Conservation (phyloP, 1,140 invertebrate genomes). For the Aradophagus sp. region DNA sequence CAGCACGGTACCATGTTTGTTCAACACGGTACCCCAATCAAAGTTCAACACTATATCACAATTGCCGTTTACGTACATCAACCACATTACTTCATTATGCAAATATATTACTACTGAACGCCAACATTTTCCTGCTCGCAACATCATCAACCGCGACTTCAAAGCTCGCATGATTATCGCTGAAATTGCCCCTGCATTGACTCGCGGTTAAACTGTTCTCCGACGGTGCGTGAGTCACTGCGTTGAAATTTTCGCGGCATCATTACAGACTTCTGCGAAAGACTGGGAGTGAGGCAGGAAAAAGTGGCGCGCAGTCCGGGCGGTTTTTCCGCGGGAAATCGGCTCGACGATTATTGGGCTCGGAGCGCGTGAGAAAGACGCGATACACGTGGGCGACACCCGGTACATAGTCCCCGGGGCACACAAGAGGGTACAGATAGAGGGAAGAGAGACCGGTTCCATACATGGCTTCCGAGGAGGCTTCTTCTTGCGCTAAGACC, state of each 20-base stretch:
- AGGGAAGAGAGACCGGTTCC: constrained; percentile 74
- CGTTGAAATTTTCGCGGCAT: constrained; percentile 15
- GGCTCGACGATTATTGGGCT: constrained; percentile 7
- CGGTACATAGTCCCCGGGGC: constrained; percentile 67
- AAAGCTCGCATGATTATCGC: too few species aligned
- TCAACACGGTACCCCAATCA: too few species aligned
- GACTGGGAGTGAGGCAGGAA: constrained; percentile 9
- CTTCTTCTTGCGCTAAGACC: constrained; percentile 73
- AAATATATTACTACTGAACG: too few species aligned
- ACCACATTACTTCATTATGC: too few species aligned
- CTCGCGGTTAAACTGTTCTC: too few species aligned
- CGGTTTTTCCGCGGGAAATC: constrained; percentile 45
- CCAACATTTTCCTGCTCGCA: too few species aligned
- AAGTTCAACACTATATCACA: too few species aligned
- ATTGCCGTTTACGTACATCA: too few species aligned
- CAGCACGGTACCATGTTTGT: too few species aligned
- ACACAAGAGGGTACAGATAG: constrained; percentile 66
- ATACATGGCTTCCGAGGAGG: constrained; percentile 75
- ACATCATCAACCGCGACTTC: too few species aligned
- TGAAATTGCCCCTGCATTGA: too few species aligned
- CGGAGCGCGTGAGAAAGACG: constrained; percentile 58
- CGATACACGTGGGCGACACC: constrained; percentile 68
- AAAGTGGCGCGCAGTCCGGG: not conserved
- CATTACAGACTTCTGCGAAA: constrained; percentile 25
- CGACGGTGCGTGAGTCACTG: constrained; percentile 1